Conservation (phyloP, 2,113 vertebrate genomes). For the Excalfactoria chinensis region DNA sequence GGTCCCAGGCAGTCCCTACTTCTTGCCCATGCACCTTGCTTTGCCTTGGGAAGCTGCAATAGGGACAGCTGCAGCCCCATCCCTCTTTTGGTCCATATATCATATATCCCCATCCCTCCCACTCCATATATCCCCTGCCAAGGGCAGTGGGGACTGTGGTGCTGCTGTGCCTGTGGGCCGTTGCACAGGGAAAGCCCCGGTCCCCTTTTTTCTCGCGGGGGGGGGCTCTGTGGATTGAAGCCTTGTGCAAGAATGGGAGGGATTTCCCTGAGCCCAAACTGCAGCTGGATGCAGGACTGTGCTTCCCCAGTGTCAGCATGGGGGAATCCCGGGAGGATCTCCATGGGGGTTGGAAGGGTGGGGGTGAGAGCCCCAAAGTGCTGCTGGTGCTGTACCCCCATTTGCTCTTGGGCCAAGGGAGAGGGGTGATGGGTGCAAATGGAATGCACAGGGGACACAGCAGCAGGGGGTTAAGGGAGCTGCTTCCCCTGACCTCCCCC, state of each 20-base stretch:
- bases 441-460: background rate
- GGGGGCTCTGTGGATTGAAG: background rate
- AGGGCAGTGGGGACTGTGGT: accelerated
- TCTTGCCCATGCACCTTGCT: too few species aligned
- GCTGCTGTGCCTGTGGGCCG: accelerated
- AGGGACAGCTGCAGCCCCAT: too few species aligned
- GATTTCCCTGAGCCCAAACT: background rate
- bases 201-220: too few species aligned
- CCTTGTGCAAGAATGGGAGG: background rate
- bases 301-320: too few species aligned
- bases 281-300: accelerated
- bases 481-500: background rate
- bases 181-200: background rate
- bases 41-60: too few species aligned
- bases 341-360: background rate
- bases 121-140: background rate
- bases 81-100: too few species aligned
- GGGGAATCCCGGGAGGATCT: too few species aligned
- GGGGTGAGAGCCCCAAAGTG: background rate
- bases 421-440: background rate
- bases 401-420: background rate
- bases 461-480: background rate
- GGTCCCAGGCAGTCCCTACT: background rate
- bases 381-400: background rate
- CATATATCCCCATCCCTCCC: background rate